phyloP scores from a whole-genome alignment of 2,113 vertebrate genomes.

The Ondatra zibethicus region DNA sequence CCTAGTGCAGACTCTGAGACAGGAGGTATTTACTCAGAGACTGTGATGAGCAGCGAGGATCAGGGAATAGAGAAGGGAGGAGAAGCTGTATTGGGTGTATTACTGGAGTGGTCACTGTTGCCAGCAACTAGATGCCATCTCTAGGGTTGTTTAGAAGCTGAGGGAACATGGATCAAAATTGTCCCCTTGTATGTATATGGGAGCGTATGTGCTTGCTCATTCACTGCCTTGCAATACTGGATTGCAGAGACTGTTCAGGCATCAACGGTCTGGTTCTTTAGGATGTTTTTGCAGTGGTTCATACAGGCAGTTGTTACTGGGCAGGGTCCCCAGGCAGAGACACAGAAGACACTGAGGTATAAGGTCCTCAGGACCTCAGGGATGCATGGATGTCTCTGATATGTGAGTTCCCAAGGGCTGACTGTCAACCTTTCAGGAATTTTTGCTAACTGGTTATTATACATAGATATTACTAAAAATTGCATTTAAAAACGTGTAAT shows the following conservation, averaged over 20 bases:
- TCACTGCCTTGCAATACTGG: neutral
- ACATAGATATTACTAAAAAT: conserved; percentile 46
- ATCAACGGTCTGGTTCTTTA: neutral
- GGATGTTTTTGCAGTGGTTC: fast-evolving
- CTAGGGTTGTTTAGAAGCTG: neutral
- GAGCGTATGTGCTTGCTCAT: neutral
- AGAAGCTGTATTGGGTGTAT: fast-evolving
- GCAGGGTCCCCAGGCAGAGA: neutral
- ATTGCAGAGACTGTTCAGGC: neutral
- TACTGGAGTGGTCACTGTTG: neutral
- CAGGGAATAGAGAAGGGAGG: neutral
- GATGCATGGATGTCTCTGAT: neutral
- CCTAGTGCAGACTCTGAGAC: neutral
- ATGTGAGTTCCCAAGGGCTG: fast-evolving
- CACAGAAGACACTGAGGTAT: neutral
- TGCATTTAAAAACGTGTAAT: neutral
- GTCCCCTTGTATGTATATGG: neutral
- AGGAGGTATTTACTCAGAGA: neutral
- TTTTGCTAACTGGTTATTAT: conserved; percentile 24
- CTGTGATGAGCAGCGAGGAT: neutral
- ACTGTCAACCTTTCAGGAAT: neutral
- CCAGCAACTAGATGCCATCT: too few species aligned
- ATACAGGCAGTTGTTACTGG: too few species aligned
- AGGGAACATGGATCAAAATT: neutral
- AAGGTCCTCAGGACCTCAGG: neutral